Percentiles rank a stretch among this genome's conserved stretches.
These are phyloP conservation scores for Gnatocerus cornutus DNA, from an alignment of 2,888 invertebrate species.

Conservation along the genomic window DNA sequence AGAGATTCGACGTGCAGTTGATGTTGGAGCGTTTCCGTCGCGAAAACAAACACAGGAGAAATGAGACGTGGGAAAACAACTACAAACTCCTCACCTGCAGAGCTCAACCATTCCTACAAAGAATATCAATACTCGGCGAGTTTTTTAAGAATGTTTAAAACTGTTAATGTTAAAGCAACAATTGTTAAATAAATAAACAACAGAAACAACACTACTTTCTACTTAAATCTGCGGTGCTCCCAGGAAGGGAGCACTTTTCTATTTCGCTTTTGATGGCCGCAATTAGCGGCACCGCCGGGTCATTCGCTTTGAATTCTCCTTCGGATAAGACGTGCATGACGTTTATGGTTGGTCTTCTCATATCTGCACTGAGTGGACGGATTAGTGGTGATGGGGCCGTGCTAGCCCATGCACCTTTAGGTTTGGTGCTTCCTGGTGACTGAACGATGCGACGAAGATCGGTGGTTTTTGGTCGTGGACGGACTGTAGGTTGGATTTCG, in stretches of 20 bases:
- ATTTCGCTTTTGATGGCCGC: slow-evolving; percentile 87
- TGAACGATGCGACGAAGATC: slow-evolving; percentile 62
- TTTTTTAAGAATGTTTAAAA: slow-evolving; percentile 72
- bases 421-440: slow-evolving; percentile 66
- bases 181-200: slow-evolving; percentile 35
- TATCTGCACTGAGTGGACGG: slow-evolving; percentile 79
- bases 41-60: slow-evolving; percentile 77
- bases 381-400: slow-evolving; percentile 72
- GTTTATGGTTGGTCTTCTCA: slow-evolving; percentile 73
- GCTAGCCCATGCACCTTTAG: slow-evolving; percentile 73
- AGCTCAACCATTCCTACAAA: slow-evolving; percentile 86
- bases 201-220: slow-evolving; percentile 27
- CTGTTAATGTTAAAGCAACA: slow-evolving; percentile 36
- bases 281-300: slow-evolving; percentile 88
- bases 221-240: slow-evolving; percentile 62
- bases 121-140: slow-evolving; percentile 86
- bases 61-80: slow-evolving; percentile 75
- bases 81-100: slow-evolving; percentile 85
- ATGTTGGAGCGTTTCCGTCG: slow-evolving; percentile 81
- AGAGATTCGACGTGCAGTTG: slow-evolving; percentile 81
- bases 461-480: slow-evolving; percentile 68
- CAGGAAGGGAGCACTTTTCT: slow-evolving; percentile 69
- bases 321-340: slow-evolving; percentile 75
- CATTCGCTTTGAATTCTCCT: slow-evolving; percentile 75
- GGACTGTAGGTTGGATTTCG: slow-evolving; percentile 56